Percentiles rank a stretch among this genome's conserved stretches.
phyloP scores from a whole-genome alignment of 2,888 invertebrate species.

The Archips xylosteana region DNA sequence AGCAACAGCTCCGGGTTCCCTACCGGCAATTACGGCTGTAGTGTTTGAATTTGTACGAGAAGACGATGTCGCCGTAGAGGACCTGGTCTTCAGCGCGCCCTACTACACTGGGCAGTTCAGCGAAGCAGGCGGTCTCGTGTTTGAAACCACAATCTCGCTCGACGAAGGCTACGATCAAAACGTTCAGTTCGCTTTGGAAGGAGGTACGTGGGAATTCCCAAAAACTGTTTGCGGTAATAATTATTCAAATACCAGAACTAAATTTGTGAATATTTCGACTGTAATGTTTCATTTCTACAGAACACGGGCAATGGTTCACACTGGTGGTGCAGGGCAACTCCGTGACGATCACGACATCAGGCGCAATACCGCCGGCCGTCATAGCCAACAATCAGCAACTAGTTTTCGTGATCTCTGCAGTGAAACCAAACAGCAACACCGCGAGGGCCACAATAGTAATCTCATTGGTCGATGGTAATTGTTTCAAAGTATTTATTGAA shows the following conservation, averaged over 20 bases:
- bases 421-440: slow-evolving; percentile 38
- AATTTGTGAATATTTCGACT: neutral
- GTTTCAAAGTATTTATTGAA: neutral
- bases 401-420: slow-evolving; percentile 46
- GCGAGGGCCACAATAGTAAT: slow-evolving; percentile 42
- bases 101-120: slow-evolving; percentile 54
- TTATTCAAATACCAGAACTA: neutral
- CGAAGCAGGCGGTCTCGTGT: slow-evolving; percentile 43
- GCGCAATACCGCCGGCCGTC: slow-evolving; percentile 39
- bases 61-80: slow-evolving; percentile 24
- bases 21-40: slow-evolving; percentile 52
- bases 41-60: slow-evolving; percentile 48
- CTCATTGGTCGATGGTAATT: slow-evolving; percentile 19
- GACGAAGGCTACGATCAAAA: slow-evolving; percentile 48
- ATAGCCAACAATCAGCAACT: slow-evolving; percentile 46
- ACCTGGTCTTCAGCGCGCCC: slow-evolving; percentile 47
- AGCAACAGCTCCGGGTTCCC: slow-evolving; percentile 49
- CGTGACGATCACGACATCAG: slow-evolving; percentile 36
- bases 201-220: slow-evolving; percentile 46
- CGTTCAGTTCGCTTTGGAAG: slow-evolving; percentile 52
- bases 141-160: slow-evolving; percentile 46
- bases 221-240: neutral
- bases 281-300: neutral
- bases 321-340: slow-evolving; percentile 35
- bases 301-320: slow-evolving; percentile 41